Conservation (phyloP, 2,113 vertebrate species). For the Salvator merianae region DNA sequence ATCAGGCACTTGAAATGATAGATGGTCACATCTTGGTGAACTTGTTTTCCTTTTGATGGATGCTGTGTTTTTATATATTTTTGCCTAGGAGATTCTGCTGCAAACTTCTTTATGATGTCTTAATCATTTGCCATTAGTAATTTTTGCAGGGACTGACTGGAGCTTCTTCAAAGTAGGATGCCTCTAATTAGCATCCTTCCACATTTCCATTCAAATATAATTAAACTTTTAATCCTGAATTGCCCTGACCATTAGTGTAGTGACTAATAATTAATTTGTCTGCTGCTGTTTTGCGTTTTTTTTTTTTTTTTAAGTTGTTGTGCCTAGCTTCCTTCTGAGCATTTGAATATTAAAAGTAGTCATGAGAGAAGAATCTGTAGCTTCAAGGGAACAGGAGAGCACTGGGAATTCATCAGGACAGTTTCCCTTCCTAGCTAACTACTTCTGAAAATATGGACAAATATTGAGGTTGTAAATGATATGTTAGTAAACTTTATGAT, state of each 20-base stretch:
- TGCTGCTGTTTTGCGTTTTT: slow-evolving; percentile 23
- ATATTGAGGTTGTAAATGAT: not conserved
- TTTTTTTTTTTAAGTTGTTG: slow-evolving; percentile 35
- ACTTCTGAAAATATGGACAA: not conserved
- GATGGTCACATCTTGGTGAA: not conserved
- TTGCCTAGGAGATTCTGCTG: not conserved
- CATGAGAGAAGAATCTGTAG: not conserved
- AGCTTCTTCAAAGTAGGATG: slow-evolving; percentile 8
- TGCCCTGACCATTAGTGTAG: slow-evolving; percentile 27
- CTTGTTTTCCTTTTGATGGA: not conserved
- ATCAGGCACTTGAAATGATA: not conserved
- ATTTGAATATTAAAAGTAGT: slow-evolving; percentile 23
- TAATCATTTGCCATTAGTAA: slow-evolving; percentile 8
- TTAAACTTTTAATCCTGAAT: slow-evolving; percentile 47
- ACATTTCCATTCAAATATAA: slow-evolving; percentile 50
- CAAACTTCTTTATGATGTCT: not conserved
- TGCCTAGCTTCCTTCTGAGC: slow-evolving; percentile 9
- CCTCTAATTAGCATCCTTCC: slow-evolving; percentile 31
- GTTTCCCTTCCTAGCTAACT: not conserved
- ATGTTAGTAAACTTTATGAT: not conserved
- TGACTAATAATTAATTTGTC: slow-evolving; percentile 20
- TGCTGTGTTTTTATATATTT: not conserved
- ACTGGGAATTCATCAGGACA: not conserved
- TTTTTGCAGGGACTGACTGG: slow-evolving; percentile 15
- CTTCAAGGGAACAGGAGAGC: not conserved